These are phyloP conservation scores for Dolichallabes microphthalmus DNA, from an alignment of 2,113 vertebrate species.

Conservation along the genomic window DNA sequence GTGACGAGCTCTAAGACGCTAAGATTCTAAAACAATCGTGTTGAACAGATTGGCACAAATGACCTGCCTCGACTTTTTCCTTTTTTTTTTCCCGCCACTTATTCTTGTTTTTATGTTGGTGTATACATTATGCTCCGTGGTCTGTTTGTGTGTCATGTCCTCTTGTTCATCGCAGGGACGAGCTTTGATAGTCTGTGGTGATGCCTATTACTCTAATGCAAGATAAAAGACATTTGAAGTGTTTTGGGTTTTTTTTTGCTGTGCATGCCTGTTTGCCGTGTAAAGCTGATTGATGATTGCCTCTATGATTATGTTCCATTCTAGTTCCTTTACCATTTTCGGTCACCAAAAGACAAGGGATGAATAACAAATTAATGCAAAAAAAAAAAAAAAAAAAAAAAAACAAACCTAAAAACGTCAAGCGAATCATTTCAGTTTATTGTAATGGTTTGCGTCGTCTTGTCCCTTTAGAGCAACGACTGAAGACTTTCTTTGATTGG, in stretches of 20 bases:
- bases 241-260: neutral
- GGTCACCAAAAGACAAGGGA: too few species aligned
- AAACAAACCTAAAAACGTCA: neutral
- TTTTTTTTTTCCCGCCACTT: neutral
- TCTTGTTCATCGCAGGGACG: constrained; percentile 10
- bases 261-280: neutral
- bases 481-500: too few species aligned
- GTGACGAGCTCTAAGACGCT: constrained; percentile 40
- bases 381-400: too few species aligned
- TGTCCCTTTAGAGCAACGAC: neutral
- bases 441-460: neutral
- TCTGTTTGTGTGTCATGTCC: neutral
- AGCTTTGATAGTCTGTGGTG: constrained; percentile 27
- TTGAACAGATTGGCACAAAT: constrained; percentile 49
- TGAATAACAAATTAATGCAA: neutral
- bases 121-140: neutral
- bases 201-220: constrained; percentile 35
- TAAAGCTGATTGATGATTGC: constrained; percentile 21
- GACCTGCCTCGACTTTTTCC: neutral
- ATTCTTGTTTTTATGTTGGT: constrained; percentile 22
- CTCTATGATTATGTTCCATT: neutral
- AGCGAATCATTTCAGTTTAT: neutral
- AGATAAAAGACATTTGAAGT: constrained; percentile 36
- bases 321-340: neutral
- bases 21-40: constrained; percentile 11